Base-by-base conservation (phyloP, 2,888 invertebrate species). In the Epirrhoe alternata region DNA sequence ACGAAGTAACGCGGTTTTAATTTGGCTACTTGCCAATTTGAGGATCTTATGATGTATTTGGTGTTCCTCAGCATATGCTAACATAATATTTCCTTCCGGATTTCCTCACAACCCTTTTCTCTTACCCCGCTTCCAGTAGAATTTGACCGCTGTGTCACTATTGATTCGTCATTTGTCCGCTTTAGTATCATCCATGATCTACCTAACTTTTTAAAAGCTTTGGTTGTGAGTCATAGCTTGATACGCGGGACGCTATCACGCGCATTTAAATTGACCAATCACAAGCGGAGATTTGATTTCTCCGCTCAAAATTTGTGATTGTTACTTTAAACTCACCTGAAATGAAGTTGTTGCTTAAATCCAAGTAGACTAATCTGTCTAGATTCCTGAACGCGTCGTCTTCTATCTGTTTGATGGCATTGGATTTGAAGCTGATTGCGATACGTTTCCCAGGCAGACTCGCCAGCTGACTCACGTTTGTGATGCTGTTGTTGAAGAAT, bases 401-500 rank as follows among this genome's bases (percentile, higher is more conserved):
- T 17, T 89, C 90, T 63, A 95, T 89, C 65, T 94, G 92, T 16
- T 80, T 79, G 33, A 95, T 94, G 67, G 85, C 81, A 78, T 95
- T 95, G 45, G 90, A 86, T 69, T 93, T 91, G 75, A 94, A 94
- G 65, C 87, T 92, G 71, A 95, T 82, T n/a, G 94, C 91, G 6
- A 94, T 83, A 59, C 86, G 85, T 52, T 79, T 84, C 33, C 92
- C 92, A 5, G 93, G 88, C 56, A 92, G 88, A 0, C 77, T 62
- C 1, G 92, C 88, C 64, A 95, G 80, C 74, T 87, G 84, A 61
- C 90, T 88, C 66, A 95, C 80, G 31, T 86, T 90, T 6, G 79
- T 85, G 66, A 95, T 91, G 70, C 90, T 89, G 81, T 95, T 95
- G 80, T 93, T 87, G 82, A 93, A 94, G 81, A 95, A 94, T n/a